phyloP scores from a whole-genome alignment of 2,797 vertebrate species.

The Ibycter americanus region DNA sequence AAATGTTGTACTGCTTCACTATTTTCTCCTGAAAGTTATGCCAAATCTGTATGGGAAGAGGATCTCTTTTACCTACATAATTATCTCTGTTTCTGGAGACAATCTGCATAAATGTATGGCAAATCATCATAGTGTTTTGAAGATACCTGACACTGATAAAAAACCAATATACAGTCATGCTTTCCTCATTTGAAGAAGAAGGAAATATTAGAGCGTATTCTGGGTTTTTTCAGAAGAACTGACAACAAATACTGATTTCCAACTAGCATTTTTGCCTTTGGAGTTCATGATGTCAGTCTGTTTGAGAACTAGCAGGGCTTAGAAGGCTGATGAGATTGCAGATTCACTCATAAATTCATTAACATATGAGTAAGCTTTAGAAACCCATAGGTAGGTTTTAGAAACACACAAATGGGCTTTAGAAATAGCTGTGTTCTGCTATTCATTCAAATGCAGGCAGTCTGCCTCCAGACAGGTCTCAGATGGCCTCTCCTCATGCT shows the following conservation, averaged over 20 bases:
- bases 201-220: background rate
- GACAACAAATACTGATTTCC: background rate
- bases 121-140: background rate
- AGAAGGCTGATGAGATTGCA: background rate
- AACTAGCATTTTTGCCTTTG: background rate
- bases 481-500: background rate
- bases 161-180: background rate
- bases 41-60: background rate
- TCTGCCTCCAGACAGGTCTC: background rate
- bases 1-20: background rate
- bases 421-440: background rate
- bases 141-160: background rate
- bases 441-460: background rate
- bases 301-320: background rate
- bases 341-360: background rate
- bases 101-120: background rate
- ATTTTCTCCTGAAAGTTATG: background rate
- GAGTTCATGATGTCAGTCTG: background rate
- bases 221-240: background rate
- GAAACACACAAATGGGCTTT: background rate
- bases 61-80: background rate
- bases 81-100: background rate
- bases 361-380: background rate
- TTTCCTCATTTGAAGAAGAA: background rate
- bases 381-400: background rate